These are phyloP conservation scores for Trachymyrmex septentrionalis DNA, from an alignment of 1,140 invertebrate species.

Conservation along the genomic window DNA sequence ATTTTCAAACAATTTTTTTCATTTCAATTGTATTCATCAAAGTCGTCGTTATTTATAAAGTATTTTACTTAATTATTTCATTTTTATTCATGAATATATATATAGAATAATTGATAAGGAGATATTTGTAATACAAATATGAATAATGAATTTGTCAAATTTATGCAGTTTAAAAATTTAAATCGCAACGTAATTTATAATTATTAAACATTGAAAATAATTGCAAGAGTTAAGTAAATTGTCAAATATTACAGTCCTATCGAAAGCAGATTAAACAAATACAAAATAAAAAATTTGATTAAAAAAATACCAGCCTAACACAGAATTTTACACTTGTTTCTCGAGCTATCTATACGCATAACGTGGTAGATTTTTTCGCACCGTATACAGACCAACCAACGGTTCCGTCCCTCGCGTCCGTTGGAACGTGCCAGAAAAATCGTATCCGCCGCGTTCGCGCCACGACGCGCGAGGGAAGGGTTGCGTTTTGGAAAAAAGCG, in stretches of 20 bases:
- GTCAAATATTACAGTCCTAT: not conserved
- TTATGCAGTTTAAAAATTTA: not conserved
- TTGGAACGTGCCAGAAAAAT: slow-evolving; percentile 48
- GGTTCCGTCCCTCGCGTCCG: slow-evolving; percentile 33
- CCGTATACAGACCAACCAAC: slow-evolving; percentile 29
- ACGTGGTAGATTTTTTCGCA: not conserved
- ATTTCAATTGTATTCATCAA: not conserved
- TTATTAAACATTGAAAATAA: not conserved
- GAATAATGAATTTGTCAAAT: not conserved
- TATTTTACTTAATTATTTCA: too few relatives aligned
- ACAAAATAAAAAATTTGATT: not conserved
- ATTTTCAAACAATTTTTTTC: not conserved
- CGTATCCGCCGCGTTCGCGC: slow-evolving; percentile 36
- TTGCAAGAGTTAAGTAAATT: not conserved
- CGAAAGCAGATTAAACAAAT: not conserved
- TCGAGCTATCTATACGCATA: not conserved
- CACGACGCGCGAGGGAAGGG: slow-evolving; percentile 55
- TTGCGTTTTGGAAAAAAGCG: slow-evolving; percentile 62
- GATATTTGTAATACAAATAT: not conserved
- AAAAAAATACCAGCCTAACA: not conserved
- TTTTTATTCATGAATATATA: not conserved
- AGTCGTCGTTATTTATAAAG: too few relatives aligned
- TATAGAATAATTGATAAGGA: not conserved
- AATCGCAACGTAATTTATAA: not conserved
- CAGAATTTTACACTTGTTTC: not conserved